Base-by-base conservation (phyloP, 1,140 invertebrate species). In the Charaxes varanes region DNA sequence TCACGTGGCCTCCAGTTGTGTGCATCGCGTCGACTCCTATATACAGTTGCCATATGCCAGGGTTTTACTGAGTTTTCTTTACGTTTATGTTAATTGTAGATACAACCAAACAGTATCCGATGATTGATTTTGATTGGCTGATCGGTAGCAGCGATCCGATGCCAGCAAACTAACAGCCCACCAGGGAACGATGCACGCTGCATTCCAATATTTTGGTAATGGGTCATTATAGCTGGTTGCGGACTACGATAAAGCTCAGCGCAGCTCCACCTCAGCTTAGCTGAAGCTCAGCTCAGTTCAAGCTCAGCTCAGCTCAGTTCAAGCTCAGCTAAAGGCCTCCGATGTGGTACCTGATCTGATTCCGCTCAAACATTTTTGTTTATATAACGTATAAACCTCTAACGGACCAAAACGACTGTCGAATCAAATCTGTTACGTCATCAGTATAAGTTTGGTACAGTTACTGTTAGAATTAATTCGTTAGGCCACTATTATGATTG, bases 81-180 rank as follows among this genome's bases (percentile, higher is more conserved):
- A 76, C 46, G 26, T 79, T 72, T 82, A 65, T 82, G 48, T 82
- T 82, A 82, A 80, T 82, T 82, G 70, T 84, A 84, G 80, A 84
- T 84, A 71, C 80, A 77, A 71, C 69, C 45, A 84, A 84, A 82
- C 76, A 84, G 62, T 80, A 73, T 74, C 78, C 78, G 72, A 79
- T 82, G 73, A 72, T 84, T 77, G 80, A 84, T 80, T 84, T 81
- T 81, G 80, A 84, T 79, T 84, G 80, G 80, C 80, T 84, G 67
- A 72, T 82, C 45, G 58, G 63, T 84, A 76, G 64, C 69, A 66
- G 68, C 67, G 74, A 80, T 53, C 66, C 74, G 41, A 51, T 76
- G 21, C 38, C 70, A 33, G 48, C 71, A 56, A 71, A 76, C 49
- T 77, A 74, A 62, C 56, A 62, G 46, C 63, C 49, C 66, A 50